phyloP scores from a whole-genome alignment of 2,113 vertebrate genomes.

The Chaetorhynchus papuensis region DNA sequence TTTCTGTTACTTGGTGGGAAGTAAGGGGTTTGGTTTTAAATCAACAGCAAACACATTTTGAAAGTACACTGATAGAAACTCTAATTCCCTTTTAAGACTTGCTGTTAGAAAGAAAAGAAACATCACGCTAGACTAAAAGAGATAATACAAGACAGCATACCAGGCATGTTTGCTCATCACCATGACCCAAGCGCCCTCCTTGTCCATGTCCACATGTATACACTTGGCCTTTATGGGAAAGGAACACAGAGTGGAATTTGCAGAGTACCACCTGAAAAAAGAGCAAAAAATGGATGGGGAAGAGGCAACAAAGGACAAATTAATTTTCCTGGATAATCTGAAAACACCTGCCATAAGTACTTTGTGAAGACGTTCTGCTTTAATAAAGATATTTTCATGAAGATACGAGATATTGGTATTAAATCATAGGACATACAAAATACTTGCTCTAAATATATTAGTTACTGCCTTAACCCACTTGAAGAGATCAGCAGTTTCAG shows the following conservation, averaged over 20 bases:
- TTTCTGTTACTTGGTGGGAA: background rate
- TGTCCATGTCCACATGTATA: slow-evolving; percentile 97
- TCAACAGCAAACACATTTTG: background rate
- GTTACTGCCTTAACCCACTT: background rate
- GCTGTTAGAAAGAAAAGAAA: background rate
- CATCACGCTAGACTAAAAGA: background rate
- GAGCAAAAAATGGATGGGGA: background rate
- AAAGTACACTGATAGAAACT: background rate
- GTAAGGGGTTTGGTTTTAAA: background rate
- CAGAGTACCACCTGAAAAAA: slow-evolving; percentile 88
- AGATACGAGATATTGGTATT: background rate
- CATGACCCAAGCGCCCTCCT: slow-evolving; percentile 95
- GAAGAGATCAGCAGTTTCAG: background rate
- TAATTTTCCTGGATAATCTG: background rate
- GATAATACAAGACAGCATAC: slow-evolving; percentile 57
- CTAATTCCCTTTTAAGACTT: background rate
- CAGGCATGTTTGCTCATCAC: slow-evolving; percentile 95
- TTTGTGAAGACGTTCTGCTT: background rate
- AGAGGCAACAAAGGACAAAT: background rate
- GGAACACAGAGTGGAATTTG: slow-evolving; percentile 96
- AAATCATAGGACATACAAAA: background rate
- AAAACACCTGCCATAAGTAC: background rate
- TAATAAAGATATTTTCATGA: background rate
- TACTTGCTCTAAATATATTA: background rate
- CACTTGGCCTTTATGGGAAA: slow-evolving; percentile 94